Percentiles rank a stretch among this genome's conserved stretches.
Conservation (phyloP, 2,797 vertebrate genomes). For the Tokudaia tokunoshimensis region DNA sequence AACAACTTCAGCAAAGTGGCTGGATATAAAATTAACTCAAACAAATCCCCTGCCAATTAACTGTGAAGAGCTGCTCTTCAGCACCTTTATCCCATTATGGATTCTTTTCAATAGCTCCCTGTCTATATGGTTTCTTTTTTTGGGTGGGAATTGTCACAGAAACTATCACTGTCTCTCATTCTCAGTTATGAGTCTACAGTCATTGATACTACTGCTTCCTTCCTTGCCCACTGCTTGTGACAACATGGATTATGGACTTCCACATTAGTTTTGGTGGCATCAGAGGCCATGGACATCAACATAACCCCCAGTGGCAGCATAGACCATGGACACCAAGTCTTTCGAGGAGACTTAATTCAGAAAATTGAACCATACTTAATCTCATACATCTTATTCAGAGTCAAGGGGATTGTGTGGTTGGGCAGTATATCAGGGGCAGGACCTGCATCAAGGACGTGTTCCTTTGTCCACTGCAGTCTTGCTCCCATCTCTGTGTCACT, state of each 20-base stretch:
- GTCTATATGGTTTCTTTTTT: neutral
- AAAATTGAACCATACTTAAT: neutral
- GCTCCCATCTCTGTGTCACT: neutral
- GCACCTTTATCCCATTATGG: neutral
- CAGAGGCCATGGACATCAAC: neutral
- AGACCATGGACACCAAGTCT: neutral
- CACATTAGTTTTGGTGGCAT: too few relatives aligned
- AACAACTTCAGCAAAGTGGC: too few relatives aligned
- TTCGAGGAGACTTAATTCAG: neutral
- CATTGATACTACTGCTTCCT: neutral
- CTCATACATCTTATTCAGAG: neutral
- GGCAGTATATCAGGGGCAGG: neutral
- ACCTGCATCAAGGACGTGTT: neutral
- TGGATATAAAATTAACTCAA: too few relatives aligned
- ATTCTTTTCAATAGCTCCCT: neutral
- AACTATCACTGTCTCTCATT: neutral
- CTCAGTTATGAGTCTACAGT: neutral
- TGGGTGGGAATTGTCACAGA: neutral
- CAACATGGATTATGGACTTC: neutral
- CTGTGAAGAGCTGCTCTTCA: neutral
- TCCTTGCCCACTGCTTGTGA: too few relatives aligned
- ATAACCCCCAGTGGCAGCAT: neutral
- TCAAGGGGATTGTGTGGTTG: neutral
- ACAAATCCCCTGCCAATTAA: neutral
- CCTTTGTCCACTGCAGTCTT: too few relatives aligned